phyloP scores from a whole-genome alignment of 2,888 invertebrate genomes.

The Globia sparganii region DNA sequence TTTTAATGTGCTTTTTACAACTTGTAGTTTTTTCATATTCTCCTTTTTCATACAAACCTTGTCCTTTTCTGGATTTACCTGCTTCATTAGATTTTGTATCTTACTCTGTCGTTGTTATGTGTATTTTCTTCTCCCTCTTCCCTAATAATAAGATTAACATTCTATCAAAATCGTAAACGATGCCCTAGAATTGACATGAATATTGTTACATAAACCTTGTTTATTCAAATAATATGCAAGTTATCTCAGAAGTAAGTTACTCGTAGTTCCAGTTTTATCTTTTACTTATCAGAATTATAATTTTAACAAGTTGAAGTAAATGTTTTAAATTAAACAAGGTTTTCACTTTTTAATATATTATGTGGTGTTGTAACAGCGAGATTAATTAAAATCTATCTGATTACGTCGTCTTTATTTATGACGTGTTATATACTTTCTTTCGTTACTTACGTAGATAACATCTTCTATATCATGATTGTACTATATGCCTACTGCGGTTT shows the following conservation, averaged over 20 bases:
- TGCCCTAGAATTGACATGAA: conserved; percentile 42
- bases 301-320: conserved; percentile 49
- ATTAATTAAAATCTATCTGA: conserved; percentile 47
- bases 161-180: conserved; percentile 23
- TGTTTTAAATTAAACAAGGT: conserved; percentile 46
- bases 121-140: background rate
- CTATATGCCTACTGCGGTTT: background rate
- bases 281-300: conserved; percentile 45
- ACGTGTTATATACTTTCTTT: conserved; percentile 29
- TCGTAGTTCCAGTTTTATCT: conserved; percentile 56
- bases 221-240: conserved; percentile 60
- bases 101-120: background rate
- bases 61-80: background rate
- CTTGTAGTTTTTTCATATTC: background rate
- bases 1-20: conserved; percentile 2
- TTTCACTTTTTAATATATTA: conserved; percentile 57
- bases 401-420: conserved; percentile 17
- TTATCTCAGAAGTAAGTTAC: conserved; percentile 45
- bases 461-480: background rate
- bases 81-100: background rate
- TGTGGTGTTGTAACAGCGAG: conserved; percentile 38
- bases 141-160: conserved; percentile 1
- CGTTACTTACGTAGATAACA: conserved; percentile 1
- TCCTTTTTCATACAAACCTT: background rate
- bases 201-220: conserved; percentile 51